These are phyloP conservation scores for Oxystoma pomonae DNA, from an alignment of 2,888 invertebrate species.

Conservation along the genomic window DNA sequence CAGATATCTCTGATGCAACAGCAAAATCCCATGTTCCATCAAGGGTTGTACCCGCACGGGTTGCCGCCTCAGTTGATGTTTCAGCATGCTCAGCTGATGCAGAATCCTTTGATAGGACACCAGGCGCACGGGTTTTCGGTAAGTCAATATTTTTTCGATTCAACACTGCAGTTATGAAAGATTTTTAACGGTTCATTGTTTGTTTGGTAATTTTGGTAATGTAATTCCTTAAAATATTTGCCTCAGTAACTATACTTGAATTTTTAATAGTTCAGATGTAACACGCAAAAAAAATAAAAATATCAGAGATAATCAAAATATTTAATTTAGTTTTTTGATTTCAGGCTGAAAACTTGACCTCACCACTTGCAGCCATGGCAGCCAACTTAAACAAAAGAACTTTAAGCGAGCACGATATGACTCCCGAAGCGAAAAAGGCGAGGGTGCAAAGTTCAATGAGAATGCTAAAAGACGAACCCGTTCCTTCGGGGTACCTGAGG, in stretches of 20 bases:
- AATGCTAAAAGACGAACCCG: conserved; percentile 83
- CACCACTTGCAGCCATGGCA: conserved; percentile 52
- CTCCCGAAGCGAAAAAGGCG: conserved; percentile 59
- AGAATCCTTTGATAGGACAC: conserved; percentile 40
- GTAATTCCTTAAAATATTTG: too few species aligned
- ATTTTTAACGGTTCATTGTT: too few species aligned
- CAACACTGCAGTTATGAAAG: too few species aligned
- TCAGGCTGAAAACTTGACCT: conserved; percentile 42
- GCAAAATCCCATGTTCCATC: conserved; percentile 44
- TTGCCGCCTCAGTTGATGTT: conserved; percentile 45
- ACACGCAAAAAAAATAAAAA: too few species aligned
- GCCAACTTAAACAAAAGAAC: conserved; percentile 53
- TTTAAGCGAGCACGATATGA: conserved; percentile 50
- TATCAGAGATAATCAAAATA: too few species aligned
- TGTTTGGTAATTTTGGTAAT: too few species aligned
- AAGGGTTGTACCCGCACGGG: conserved; percentile 42
- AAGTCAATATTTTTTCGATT: too few species aligned
- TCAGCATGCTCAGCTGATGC: conserved; percentile 45
- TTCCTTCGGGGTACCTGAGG: conserved; percentile 82
- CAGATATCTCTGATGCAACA: conserved; percentile 47
- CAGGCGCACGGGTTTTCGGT: conserved; percentile 30
- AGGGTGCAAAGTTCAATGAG: conserved; percentile 65
- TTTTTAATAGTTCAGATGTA: too few species aligned
- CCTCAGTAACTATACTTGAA: too few species aligned
- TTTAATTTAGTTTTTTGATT: conserved; percentile 20